Evolutionary conservation across 2,888 invertebrate species (phyloP), one percentile per base, ranked within the genome.

Genomic region (Standfussiana lucernea): DNA sequence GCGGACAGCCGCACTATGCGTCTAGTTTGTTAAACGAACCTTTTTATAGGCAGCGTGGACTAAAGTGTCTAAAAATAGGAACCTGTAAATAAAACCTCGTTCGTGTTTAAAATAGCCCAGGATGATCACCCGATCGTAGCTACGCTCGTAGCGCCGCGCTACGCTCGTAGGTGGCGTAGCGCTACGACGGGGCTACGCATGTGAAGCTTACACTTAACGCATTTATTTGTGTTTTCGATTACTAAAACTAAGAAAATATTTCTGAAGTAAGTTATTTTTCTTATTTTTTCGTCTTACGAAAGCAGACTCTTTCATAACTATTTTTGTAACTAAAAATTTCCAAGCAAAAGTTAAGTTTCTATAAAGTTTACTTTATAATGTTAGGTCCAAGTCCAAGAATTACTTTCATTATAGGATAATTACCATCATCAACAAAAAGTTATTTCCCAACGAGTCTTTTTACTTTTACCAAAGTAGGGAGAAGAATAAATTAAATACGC

Each of bases 81-180:
- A 6, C 15, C 62, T 72, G 35, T 56, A 84, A 77, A 84, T 86
- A 72, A 72, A 83, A 42, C 50, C 56, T 35, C n/a, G 32, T 64
- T 47, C 37, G 35, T 28, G 61, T 62, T 70, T 53, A 70, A 64
- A 68, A 83, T 84, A 84, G 42, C 50, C 37, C 15, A 32, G 66
- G 72, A 11, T 42, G 59, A 56, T 40, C 7, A 74, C 50, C 50
- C 62, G 67, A 13, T 24, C 35, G 45, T 59, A 45, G 66, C 73
- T 85, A 67, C 73, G 42, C 69, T 62, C 83, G 86, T 84, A 83
- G 86, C 83, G 11, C 0, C 1, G 3, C 40, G 82, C 77, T 74
- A 85, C 86, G 82, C 59, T 47, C 86, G 86, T 85, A 83, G 65
- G 37, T 53, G 35, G 59, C 83, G 86, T 74, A 77, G 71, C 71